These are phyloP conservation scores for Drosophila insularis DNA, from an alignment of 1,140 invertebrate genomes.

Conservation along the genomic window DNA sequence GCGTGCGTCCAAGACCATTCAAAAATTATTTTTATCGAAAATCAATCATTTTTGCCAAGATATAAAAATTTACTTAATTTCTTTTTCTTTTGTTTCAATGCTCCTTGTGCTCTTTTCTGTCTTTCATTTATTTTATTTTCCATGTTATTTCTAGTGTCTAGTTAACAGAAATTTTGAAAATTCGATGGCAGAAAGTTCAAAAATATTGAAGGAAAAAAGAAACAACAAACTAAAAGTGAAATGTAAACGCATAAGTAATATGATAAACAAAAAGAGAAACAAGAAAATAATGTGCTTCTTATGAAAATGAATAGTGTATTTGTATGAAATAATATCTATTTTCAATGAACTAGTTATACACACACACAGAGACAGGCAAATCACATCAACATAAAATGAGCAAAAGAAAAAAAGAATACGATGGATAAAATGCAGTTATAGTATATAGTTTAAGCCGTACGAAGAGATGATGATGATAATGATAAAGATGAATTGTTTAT, in stretches of 20 bases:
- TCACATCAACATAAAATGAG: conserved; percentile 28
- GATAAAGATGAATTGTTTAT: conserved; percentile 36
- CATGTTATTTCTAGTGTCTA: conserved; percentile 54
- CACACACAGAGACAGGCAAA: conserved; percentile 31
- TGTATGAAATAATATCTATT: conserved; percentile 60
- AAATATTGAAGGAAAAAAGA: conserved; percentile 11
- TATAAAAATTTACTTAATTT: not conserved
- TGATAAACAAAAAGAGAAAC: conserved; percentile 40
- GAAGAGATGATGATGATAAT: conserved; percentile 11
- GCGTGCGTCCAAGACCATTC: conserved; percentile 67
- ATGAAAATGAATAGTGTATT: conserved; percentile 64
- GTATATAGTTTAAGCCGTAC: conserved; percentile 16
- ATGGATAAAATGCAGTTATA: conserved; percentile 16
- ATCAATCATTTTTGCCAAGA: not conserved
- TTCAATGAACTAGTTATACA: conserved; percentile 67
- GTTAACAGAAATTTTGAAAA: conserved; percentile 49
- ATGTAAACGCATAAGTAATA: conserved; percentile 75
- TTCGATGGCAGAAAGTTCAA: conserved; percentile 62
- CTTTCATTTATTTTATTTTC: not conserved
- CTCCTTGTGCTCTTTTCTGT: conserved; percentile 27
- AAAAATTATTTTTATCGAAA: conserved; percentile 1
- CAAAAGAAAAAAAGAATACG: conserved; percentile 8
- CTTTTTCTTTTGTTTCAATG: not conserved
- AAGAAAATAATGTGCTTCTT: conserved; percentile 71
- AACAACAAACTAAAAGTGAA: conserved; percentile 36